Base-by-base conservation (phyloP, 2,113 vertebrate genomes). In the Salminus brasiliensis region DNA sequence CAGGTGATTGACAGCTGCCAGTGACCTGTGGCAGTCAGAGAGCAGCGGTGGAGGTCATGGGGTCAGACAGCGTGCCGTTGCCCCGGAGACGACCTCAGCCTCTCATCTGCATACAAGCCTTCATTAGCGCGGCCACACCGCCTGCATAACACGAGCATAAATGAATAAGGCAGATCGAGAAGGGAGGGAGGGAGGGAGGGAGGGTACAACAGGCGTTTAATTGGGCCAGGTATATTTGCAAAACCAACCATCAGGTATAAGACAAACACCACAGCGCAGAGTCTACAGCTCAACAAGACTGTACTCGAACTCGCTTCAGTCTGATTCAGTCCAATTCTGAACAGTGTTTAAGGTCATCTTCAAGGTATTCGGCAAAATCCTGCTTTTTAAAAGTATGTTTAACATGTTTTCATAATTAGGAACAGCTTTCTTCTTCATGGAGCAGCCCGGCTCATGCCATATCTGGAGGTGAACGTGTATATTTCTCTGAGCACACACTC, bases 21-120 rank as follows among this genome's bases (percentile, higher is more conserved):
- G 87, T 93, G 93, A 92, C 93, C 93, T 90, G 88, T 89, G 88
- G 88, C 90, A 91, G 91, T 90, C 91, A 91, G 88, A 92, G 90
- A 91, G 91, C 90, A 88, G 90, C 83, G 85, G 88, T 89, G 83
- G 5, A 91, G 92, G 90, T 91, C 85, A 70, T 75, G 77, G 80
- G 91, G 92, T 93, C 89, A 83, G 79, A 80, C 52, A 4, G 81
- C 60, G 49, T 53, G 45, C 76, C 87, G 92, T 90, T 91, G 88
- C 90, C 89, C 88, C 86, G 87, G 91, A 92, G 89, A 89, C 76
- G 88, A 94, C 92, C 93, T 92, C 85, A 83, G 90, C 59, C 90
- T 91, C 90, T 93, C 88, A 93, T 94, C 92, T 94, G 90, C 92
- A 93, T 93, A 90, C 90, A 87, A 90, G 59, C 88, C 90, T 93